Evolutionary conservation across 2,888 invertebrate species (phyloP), one percentile per base, ranked within the genome.

Genomic region (Norana najaformis): DNA sequence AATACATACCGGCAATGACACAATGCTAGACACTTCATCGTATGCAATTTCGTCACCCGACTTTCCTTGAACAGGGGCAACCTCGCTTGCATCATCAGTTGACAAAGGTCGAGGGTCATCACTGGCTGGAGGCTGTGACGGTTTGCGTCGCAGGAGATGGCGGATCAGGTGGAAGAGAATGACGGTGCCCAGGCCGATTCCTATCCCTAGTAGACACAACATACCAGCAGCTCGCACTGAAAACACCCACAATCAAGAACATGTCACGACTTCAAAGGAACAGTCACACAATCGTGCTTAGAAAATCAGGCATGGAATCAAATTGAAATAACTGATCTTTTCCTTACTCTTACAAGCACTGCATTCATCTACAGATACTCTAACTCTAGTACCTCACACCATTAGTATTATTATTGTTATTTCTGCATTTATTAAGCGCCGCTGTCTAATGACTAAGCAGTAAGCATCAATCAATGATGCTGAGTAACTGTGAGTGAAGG

Each of bases 151-250:
- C 85, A 35, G 85, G 11, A 13, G 20, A 18, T 85, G 85, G 20
- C 85, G 85, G 36, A 85, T 36, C 37, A 95, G 93, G 90, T 94
- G 94, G 93, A 95, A 95, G 90, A 95, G 94, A 85, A 95, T 93
- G 82, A 95, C 93, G 53, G 95, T 94, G 39, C 95, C 95, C 23
- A 94, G 92, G n/a, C 94, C 93, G 88, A 94, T 92, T 35, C 94
- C 93, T 90, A 95, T 93, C 18, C 95, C 95, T 41, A 95, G 93
- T 89, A 95, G 93, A 91, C 95, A 93, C 23, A 95, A 93, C 13
- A 95, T 93, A 47, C 95, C 94, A 13, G 95, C 94, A 23, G 95
- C 94, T 92, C 94, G 94, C 90, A 95, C 95, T 90, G 90, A 39
- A 90, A 90, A 85, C 85, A 85, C 14, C 18, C 85, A 85, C 37